phyloP scores from a whole-genome alignment of 2,797 vertebrate genomes.

The Tarsius wallacei region DNA sequence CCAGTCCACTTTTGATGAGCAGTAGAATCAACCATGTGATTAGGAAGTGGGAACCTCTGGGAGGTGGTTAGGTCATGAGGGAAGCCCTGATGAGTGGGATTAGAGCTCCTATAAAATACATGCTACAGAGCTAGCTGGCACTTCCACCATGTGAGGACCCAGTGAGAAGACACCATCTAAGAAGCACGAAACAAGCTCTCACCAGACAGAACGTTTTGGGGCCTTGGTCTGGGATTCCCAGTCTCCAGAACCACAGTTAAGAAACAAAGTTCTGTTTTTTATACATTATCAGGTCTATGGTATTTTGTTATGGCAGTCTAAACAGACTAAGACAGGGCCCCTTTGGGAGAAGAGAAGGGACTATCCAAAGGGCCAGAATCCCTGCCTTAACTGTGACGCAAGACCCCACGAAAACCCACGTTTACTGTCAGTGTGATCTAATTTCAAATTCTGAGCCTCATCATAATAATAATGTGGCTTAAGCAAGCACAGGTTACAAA shows the following conservation, averaged over 20 bases:
- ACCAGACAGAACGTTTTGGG: neutral
- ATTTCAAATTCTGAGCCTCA: neutral
- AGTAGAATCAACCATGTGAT: no score
- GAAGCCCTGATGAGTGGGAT: neutral
- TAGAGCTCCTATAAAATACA: neutral
- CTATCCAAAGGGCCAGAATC: neutral
- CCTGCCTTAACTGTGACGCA: neutral
- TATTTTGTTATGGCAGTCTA: neutral
- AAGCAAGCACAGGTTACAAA: constrained; percentile 1
- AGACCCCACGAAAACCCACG: neutral
- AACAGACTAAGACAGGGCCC: neutral
- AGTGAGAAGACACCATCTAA: neutral
- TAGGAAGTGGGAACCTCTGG: neutral
- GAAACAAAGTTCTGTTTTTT: neutral
- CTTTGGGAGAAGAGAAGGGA: neutral
- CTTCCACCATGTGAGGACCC: neutral
- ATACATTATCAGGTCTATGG: neutral
- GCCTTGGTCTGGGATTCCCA: neutral
- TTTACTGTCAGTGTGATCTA: neutral
- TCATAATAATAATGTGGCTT: neutral
- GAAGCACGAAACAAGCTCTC: neutral
- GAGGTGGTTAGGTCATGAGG: neutral
- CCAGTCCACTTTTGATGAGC: no score
- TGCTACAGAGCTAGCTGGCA: neutral
- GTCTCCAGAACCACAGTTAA: neutral